Conservation (phyloP, 2,888 invertebrate genomes). For the Athalia cordata region DNA sequence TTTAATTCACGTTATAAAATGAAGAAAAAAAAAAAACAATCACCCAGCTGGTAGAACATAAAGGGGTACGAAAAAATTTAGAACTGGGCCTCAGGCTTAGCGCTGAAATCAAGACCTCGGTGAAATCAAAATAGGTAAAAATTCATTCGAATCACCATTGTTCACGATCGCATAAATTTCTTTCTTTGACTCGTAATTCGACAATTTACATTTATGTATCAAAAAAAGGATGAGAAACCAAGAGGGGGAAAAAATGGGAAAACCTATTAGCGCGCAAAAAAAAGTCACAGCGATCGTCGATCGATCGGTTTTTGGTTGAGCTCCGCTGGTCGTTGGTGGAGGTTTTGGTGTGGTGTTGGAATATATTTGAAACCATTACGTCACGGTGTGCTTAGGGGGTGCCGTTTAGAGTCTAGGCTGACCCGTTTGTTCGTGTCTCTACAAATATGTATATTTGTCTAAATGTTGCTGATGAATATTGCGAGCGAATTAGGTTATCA, state of each 20-base stretch:
- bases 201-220: background rate
- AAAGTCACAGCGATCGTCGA: too few species aligned
- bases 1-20: too few species aligned
- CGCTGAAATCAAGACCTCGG: too few species aligned
- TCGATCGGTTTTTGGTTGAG: conserved; percentile 7
- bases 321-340: background rate
- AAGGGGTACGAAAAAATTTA: too few species aligned
- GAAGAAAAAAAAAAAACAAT: too few species aligned
- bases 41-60: too few species aligned
- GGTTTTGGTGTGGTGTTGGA: conserved; percentile 15
- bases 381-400: conserved; percentile 25
- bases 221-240: background rate
- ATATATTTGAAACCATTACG: conserved; percentile 28
- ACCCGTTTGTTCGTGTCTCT: conserved; percentile 17
- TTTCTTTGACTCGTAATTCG: background rate
- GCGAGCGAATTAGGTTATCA: background rate
- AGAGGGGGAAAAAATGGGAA: too few species aligned
- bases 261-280: background rate
- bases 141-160: too few species aligned
- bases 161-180: too few species aligned
- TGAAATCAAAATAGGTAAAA: too few species aligned
- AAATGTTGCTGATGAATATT: conserved; percentile 23
- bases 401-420: conserved; percentile 16
- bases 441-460: conserved; percentile 26
- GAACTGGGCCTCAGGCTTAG: too few species aligned